Conservation (phyloP, 2,113 vertebrate genomes). For the Cephalopholis sonnerati region DNA sequence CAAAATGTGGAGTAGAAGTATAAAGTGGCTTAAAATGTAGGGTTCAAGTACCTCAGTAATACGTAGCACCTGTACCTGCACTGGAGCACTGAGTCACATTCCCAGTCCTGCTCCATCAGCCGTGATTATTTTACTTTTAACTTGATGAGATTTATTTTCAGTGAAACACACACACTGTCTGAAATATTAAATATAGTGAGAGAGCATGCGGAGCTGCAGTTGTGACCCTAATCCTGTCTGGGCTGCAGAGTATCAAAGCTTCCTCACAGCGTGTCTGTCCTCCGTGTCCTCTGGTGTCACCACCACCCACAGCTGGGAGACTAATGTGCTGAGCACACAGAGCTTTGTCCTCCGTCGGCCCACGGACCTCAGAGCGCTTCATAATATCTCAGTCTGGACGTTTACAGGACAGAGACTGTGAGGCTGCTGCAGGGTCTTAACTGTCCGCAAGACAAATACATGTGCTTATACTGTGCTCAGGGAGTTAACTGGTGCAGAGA, state of each 20-base stretch:
- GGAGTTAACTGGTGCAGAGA: too few relatives aligned
- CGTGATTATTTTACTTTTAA: background rate
- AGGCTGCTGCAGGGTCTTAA: too few relatives aligned
- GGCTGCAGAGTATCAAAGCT: background rate
- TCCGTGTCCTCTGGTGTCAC: conserved; percentile 5
- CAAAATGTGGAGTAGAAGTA: too few relatives aligned
- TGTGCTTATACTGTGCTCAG: too few relatives aligned
- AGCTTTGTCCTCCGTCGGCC: conserved; percentile 3
- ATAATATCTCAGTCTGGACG: too few relatives aligned
- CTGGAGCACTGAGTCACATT: too few relatives aligned
- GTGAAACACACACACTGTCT: background rate
- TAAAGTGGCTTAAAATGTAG: too few relatives aligned
- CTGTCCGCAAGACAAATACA: too few relatives aligned
- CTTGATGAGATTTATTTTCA: background rate
- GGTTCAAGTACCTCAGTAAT: too few relatives aligned
- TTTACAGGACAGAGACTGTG: background rate
- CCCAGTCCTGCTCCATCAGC: background rate
- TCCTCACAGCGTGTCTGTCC: background rate
- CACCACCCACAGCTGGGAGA: conserved; percentile 15
- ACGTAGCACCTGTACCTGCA: too few relatives aligned
- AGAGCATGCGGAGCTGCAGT: background rate
- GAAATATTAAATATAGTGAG: background rate
- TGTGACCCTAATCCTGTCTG: background rate
- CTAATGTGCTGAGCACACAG: conserved; percentile 12
- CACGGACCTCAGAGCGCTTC: background rate